A percentile compares a stretch with the other conserved stretches of the same genome.
phyloP scores from a whole-genome alignment of 1,140 invertebrate species.

The Diorhabda sublineata region DNA sequence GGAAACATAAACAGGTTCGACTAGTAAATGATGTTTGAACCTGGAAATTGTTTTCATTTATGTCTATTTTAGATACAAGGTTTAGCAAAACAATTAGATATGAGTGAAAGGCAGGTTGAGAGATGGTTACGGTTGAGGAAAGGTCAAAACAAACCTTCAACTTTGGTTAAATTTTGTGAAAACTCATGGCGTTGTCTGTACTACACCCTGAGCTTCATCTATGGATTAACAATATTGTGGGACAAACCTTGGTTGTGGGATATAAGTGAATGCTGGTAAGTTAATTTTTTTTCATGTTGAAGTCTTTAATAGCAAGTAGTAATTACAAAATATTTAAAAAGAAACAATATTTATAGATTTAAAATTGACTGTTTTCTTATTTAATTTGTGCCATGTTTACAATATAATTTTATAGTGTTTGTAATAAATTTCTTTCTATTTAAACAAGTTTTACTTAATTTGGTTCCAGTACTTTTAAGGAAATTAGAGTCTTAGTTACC shows the following conservation, averaged over 20 bases:
- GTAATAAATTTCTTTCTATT: too few species aligned
- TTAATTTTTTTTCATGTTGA: slow-evolving; percentile 28
- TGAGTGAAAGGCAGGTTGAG: slow-evolving; percentile 78
- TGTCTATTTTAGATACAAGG: slow-evolving; percentile 59
- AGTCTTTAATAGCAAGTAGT: too few species aligned
- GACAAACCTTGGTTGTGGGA: slow-evolving; percentile 94
- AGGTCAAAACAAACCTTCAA: slow-evolving; percentile 80
- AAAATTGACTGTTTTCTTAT: too few species aligned
- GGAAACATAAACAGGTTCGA: slow-evolving; percentile 70
- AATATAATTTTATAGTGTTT: too few species aligned
- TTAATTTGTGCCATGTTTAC: too few species aligned
- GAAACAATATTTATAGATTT: too few species aligned
- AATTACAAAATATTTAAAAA: too few species aligned
- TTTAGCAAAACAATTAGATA: slow-evolving; percentile 81
- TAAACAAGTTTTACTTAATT: too few species aligned
- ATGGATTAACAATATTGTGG: slow-evolving; percentile 77
- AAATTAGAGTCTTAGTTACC: too few species aligned
- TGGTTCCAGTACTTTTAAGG: too few species aligned
- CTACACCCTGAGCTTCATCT: slow-evolving; percentile 79
- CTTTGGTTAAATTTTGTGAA: slow-evolving; percentile 88
- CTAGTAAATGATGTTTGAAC: too few species aligned
- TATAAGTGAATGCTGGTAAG: slow-evolving; percentile 86
- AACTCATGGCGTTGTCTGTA: slow-evolving; percentile 87
- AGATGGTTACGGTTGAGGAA: slow-evolving; percentile 81
- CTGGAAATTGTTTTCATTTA: not conserved